Conservation (phyloP, 2,888 invertebrate species). For the Cephus pygmeus region DNA sequence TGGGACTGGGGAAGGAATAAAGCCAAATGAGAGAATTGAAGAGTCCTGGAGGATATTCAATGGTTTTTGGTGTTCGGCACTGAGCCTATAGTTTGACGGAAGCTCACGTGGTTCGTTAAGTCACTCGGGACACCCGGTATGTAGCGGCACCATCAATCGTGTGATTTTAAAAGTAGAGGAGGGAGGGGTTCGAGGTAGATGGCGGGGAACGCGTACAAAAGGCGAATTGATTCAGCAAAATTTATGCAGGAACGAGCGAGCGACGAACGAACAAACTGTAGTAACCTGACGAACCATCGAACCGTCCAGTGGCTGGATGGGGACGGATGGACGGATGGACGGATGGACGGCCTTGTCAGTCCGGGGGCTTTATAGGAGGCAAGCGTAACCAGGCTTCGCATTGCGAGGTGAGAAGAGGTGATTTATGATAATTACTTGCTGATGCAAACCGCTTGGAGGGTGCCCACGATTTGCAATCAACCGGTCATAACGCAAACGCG, state of each 20-base stretch:
- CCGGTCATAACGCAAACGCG: slow-evolving; percentile 21
- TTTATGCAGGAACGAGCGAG: slow-evolving; percentile 38
- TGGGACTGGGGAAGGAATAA: too few relatives aligned
- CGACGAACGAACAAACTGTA: background rate
- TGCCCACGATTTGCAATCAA: slow-evolving; percentile 39
- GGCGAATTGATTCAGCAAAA: slow-evolving; percentile 55
- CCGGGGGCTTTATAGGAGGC: slow-evolving; percentile 29
- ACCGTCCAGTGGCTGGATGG: slow-evolving; percentile 25
- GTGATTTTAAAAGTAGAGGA: slow-evolving; percentile 35
- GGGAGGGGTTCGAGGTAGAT: slow-evolving; percentile 21
- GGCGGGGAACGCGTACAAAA: slow-evolving; percentile 41
- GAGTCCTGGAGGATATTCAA: too few relatives aligned
- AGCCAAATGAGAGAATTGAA: too few relatives aligned
- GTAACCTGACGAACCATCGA: slow-evolving; percentile 19
- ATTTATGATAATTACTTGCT: slow-evolving; percentile 58
- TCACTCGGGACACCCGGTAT: slow-evolving; percentile 12
- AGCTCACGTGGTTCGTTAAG: too few relatives aligned
- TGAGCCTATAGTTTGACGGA: too few relatives aligned
- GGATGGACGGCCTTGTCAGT: slow-evolving; percentile 25
- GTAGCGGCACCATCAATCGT: slow-evolving; percentile 36
- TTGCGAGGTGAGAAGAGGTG: slow-evolving; percentile 37
- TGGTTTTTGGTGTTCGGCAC: too few relatives aligned
- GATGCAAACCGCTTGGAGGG: slow-evolving; percentile 44
- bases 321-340: slow-evolving; percentile 30
- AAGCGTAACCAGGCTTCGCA: slow-evolving; percentile 29